A percentile compares a stretch with the other conserved stretches of the same genome.
These are phyloP conservation scores for Agapetus fuscipes DNA, from an alignment of 2,888 invertebrate genomes.

Conservation along the genomic window DNA sequence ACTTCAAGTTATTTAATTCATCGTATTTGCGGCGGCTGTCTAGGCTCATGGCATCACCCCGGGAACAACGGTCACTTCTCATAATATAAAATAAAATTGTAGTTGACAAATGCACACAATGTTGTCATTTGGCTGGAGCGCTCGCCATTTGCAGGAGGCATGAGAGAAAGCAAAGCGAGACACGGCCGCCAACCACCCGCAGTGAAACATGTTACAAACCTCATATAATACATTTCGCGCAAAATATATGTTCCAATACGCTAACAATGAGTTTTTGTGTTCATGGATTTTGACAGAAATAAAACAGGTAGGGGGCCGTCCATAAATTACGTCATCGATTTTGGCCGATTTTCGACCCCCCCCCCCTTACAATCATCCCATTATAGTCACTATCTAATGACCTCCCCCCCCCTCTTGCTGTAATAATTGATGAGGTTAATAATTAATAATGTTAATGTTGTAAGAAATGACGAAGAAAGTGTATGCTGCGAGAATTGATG, in stretches of 20 bases:
- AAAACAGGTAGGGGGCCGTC: too few relatives aligned
- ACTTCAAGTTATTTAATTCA: too few relatives aligned
- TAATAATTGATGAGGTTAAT: too few relatives aligned
- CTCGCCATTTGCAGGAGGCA: conserved; percentile 34
- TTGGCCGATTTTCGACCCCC: too few relatives aligned
- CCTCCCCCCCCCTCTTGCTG: too few relatives aligned
- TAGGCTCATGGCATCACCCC: conserved; percentile 2
- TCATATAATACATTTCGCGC: conserved; percentile 1
- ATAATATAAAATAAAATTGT: conserved; percentile 10
- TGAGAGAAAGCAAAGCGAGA: conserved; percentile 16
- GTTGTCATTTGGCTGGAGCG: conserved; percentile 48
- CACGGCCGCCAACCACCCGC: conserved; percentile 10
- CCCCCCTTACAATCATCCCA: too few relatives aligned
- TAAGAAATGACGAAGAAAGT: too few relatives aligned
- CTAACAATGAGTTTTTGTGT: neutral
- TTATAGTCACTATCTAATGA: too few relatives aligned
- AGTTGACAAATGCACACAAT: conserved; percentile 24
- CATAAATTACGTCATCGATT: too few relatives aligned
- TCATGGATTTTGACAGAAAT: neutral
- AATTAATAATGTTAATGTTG: too few relatives aligned
- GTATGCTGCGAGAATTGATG: too few relatives aligned
- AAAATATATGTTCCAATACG: conserved; percentile 1
- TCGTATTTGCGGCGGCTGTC: too few relatives aligned
- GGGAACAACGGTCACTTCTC: conserved; percentile 7
- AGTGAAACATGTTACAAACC: conserved; percentile 2